Percentiles rank a stretch among this genome's conserved stretches.
phyloP scores from a whole-genome alignment of 2,113 vertebrate genomes.

The Orycteropus afer region DNA sequence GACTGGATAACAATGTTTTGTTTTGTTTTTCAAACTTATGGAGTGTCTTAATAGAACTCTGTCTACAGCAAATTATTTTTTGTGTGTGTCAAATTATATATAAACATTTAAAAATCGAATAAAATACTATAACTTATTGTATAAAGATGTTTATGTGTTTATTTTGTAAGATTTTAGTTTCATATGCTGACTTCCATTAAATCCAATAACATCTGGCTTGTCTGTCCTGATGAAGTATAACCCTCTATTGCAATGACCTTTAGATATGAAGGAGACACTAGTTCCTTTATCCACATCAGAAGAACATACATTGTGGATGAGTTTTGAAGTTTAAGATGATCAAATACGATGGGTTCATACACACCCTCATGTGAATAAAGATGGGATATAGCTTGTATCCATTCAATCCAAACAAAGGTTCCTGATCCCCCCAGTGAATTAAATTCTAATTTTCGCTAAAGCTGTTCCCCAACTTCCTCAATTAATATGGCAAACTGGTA shows the following conservation, averaged over 20 bases:
- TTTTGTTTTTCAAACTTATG: neutral
- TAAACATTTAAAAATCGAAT: constrained; percentile 34
- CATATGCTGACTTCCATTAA: neutral
- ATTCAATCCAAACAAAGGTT: constrained; percentile 28
- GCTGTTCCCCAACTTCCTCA: neutral
- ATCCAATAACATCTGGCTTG: neutral
- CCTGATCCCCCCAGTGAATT: neutral
- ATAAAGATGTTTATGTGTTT: neutral
- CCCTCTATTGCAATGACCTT: neutral
- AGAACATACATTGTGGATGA: neutral
- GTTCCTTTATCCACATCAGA: neutral
- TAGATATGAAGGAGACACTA: neutral
- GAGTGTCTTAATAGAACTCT: constrained; percentile 4
- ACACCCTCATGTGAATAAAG: neutral
- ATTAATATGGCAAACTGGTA: neutral
- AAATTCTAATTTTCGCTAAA: constrained; percentile 24
- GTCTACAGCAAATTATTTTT: neutral
- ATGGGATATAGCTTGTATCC: neutral
- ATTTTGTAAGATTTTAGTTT: neutral
- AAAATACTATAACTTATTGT: neutral
- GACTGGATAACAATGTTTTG: neutral
- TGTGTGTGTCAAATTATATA: neutral
- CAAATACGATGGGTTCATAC: neutral
- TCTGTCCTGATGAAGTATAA: neutral
- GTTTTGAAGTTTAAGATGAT: neutral